Evolutionary conservation across 1,140 invertebrate species (phyloP).

Genomic region (Chlorops oryzae): DNA sequence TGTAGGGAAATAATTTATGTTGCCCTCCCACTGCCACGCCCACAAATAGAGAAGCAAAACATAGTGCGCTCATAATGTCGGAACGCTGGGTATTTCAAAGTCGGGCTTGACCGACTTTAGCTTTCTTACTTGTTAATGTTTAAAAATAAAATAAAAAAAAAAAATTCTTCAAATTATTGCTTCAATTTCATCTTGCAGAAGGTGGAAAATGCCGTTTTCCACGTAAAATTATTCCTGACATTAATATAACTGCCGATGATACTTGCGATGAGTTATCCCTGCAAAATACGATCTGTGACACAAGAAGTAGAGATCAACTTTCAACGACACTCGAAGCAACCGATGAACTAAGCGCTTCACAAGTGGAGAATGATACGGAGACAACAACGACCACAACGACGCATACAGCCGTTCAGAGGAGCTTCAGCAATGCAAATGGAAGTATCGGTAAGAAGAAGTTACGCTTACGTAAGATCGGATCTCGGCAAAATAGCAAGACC

Average conservation of each 20-base stretch:
- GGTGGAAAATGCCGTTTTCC: conserved; percentile 32
- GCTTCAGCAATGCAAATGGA: conserved; percentile 6
- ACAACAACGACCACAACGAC: conserved; percentile 33
- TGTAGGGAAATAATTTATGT: no score
- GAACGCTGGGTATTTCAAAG: no score
- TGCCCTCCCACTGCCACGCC: no score
- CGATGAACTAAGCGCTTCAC: conserved; percentile 32
- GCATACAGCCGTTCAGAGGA: no score
- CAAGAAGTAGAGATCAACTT: conserved; percentile 24
- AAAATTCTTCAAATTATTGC: background rate
- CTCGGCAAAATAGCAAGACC: conserved; percentile 46
- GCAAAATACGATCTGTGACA: conserved; percentile 4
- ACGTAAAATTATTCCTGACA: conserved; percentile 39
- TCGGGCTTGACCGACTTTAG: no score
- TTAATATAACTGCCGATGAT: conserved; percentile 40
- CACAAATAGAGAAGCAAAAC: no score
- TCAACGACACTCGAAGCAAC: conserved; percentile 18
- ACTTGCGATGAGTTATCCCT: conserved; percentile 25
- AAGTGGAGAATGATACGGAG: conserved; percentile 30
- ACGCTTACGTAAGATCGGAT: conserved; percentile 44
- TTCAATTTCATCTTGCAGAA: conserved; percentile 15
- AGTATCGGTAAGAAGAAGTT: conserved; percentile 35
- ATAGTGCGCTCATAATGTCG: no score
- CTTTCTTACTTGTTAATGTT: no score
- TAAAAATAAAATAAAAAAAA: no score